Evolutionary conservation across 2,113 vertebrate genomes (phyloP).

Genomic region (Acanthisitta chloris): DNA sequence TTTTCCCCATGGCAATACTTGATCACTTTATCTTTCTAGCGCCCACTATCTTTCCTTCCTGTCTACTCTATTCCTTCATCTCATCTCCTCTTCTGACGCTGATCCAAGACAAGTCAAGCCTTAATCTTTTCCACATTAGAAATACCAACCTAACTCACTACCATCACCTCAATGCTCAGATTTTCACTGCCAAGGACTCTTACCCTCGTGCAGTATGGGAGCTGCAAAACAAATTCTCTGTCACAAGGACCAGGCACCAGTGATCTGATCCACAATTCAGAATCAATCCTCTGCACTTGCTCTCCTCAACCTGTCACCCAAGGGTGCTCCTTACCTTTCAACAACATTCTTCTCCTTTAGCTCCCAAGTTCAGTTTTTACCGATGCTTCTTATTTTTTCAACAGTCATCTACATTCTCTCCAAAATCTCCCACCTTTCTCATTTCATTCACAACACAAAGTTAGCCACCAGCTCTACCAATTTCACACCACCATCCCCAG

Average conservation of each 20-base stretch:
- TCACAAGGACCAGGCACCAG: not conserved
- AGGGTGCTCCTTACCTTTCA: not conserved
- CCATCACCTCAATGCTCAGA: not conserved
- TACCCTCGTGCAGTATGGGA: fast-evolving
- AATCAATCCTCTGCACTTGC: not conserved
- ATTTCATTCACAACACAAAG: not conserved
- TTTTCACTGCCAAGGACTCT: not conserved
- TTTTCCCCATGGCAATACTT: not conserved
- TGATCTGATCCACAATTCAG: not conserved
- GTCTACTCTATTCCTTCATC: not conserved
- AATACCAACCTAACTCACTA: not conserved
- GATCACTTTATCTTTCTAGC: not conserved
- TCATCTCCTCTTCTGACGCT: not conserved
- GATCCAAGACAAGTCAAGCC: not conserved
- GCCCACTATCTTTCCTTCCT: not conserved
- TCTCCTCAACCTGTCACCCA: not conserved
- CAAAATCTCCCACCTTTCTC: not conserved
- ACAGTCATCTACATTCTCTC: not conserved
- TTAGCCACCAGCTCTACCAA: not conserved
- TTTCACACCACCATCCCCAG: not conserved
- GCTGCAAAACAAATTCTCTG: not conserved
- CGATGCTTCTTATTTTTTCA: not conserved
- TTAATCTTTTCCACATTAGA: not conserved
- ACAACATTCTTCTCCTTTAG: not conserved
- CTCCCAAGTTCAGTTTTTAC: not conserved